A percentile compares a stretch with the other conserved stretches of the same genome.
These are phyloP conservation scores for Aspidapion aeneum DNA, from an alignment of 2,888 invertebrate species.

Conservation along the genomic window DNA sequence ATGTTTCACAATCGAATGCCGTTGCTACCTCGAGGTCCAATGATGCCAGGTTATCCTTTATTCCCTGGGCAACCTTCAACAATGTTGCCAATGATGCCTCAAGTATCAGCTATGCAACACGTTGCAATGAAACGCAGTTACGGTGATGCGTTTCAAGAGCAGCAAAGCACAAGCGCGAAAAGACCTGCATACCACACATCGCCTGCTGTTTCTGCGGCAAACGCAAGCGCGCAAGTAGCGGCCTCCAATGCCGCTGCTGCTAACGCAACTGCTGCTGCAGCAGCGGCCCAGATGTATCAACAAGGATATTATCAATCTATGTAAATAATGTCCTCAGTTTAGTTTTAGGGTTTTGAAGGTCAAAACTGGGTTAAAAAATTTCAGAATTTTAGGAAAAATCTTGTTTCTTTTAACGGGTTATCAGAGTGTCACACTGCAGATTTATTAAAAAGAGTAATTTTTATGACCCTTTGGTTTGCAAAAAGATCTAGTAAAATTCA, in stretches of 20 bases:
- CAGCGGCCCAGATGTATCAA: not conserved
- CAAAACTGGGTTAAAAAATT: too few relatives aligned
- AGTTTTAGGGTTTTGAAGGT: too few relatives aligned
- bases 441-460: too few relatives aligned
- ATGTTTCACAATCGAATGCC: slow-evolving; percentile 20
- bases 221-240: slow-evolving; percentile 2
- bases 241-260: slow-evolving; percentile 5
- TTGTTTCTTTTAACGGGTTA: too few relatives aligned
- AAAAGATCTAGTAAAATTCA: too few relatives aligned
- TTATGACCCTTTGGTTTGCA: too few relatives aligned
- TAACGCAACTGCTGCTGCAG: slow-evolving; percentile 21
- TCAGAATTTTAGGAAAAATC: too few relatives aligned
- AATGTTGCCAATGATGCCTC: slow-evolving; percentile 39
- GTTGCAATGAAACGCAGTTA: slow-evolving; percentile 46
- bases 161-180: slow-evolving; percentile 43
- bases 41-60: slow-evolving; percentile 14
- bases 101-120: slow-evolving; percentile 40
- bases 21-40: slow-evolving; percentile 10
- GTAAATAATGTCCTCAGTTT: too few relatives aligned
- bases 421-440: too few relatives aligned
- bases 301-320: not conserved
- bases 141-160: slow-evolving; percentile 45
- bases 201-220: slow-evolving; percentile 26
- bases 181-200: slow-evolving; percentile 39
- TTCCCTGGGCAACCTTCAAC: slow-evolving; percentile 27